Percentiles rank a stretch among this genome's conserved stretches.
phyloP scores from a whole-genome alignment of 2,113 vertebrate species.

The Ariopsis seemanni region DNA sequence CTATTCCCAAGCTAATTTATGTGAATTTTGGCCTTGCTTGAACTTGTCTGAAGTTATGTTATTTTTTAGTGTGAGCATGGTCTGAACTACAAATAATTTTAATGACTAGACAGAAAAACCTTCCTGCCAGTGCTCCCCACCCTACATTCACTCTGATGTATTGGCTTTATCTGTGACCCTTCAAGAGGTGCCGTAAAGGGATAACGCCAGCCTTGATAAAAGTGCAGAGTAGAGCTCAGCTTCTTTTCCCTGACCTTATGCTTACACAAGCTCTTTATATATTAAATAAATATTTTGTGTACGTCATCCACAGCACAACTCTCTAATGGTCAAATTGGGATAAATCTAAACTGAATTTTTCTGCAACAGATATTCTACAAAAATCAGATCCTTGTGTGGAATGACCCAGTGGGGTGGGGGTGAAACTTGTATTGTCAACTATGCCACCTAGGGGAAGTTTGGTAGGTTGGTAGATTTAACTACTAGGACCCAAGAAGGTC shows the following conservation, averaged over 20 bases:
- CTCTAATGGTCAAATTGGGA: background rate
- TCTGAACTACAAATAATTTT: background rate
- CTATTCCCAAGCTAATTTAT: background rate
- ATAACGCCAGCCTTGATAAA: constrained; percentile 18
- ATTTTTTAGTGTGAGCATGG: background rate
- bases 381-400: too few relatives aligned
- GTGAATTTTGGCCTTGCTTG: background rate
- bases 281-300: background rate
- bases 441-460: too few relatives aligned
- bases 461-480: too few relatives aligned
- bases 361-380: background rate
- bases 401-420: too few relatives aligned
- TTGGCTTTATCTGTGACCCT: constrained; percentile 11
- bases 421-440: too few relatives aligned
- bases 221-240: background rate
- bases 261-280: background rate
- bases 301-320: background rate
- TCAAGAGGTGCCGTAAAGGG: constrained; percentile 10
- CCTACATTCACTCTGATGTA: background rate
- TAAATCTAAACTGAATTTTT: background rate
- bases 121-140: background rate
- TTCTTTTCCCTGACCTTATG: background rate
- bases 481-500: too few relatives aligned
- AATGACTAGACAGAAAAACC: background rate
- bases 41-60: background rate